A percentile compares a stretch with the other conserved stretches of the same genome.
Evolutionary conservation across 2,888 invertebrate species (phyloP).

Genomic region (Parnassius apollo): DNA sequence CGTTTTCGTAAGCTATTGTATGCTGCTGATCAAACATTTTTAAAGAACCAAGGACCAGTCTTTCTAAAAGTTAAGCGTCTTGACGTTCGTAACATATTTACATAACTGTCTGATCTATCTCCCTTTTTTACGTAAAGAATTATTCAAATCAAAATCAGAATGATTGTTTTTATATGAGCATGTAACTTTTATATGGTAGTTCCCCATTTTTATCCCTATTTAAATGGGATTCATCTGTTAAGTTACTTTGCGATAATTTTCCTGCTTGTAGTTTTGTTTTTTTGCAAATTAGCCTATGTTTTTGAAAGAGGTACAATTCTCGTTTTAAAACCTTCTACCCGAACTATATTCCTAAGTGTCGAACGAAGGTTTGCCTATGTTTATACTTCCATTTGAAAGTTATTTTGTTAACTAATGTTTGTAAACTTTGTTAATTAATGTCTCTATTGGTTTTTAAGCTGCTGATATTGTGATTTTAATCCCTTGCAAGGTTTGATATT

Average conservation of each 20-base stretch:
- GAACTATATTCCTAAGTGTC: not conserved
- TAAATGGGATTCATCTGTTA: not conserved
- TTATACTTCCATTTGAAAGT: conserved; percentile 4
- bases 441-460: not conserved
- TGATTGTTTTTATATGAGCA: conserved; percentile 4
- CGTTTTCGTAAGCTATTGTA: conserved; percentile 23
- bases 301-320: not conserved
- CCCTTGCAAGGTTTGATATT: conserved; percentile 17
- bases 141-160: conserved; percentile 2
- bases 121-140: not conserved
- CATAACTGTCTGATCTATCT: conserved; percentile 4
- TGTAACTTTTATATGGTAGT: not conserved
- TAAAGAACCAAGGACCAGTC: not conserved
- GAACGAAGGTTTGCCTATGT: conserved; percentile 4
- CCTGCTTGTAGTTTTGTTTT: not conserved
- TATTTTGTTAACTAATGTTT: not conserved
- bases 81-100: conserved; percentile 22
- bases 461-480: conserved; percentile 11
- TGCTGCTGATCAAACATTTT: not conserved
- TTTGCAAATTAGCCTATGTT: conserved; percentile 1
- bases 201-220: not conserved
- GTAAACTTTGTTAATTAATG: conserved; percentile 4
- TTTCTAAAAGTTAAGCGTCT: conserved; percentile 16
- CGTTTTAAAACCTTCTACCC: conserved; percentile 1
- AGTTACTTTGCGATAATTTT: not conserved